Conservation (phyloP, 2,113 vertebrate species). For the Neogobius melanostomus region DNA sequence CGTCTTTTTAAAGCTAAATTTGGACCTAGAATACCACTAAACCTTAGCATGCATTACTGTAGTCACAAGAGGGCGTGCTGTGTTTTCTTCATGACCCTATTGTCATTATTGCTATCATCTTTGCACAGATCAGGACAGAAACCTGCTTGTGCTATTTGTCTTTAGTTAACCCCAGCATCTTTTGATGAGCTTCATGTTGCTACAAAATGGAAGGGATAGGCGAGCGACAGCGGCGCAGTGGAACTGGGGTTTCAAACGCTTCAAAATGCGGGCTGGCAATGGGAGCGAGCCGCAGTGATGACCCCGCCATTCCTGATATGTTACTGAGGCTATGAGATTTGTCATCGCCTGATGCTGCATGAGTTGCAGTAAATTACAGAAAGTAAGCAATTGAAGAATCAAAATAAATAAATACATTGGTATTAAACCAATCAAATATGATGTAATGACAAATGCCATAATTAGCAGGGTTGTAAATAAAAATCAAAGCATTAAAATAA, state of each 20-base stretch:
- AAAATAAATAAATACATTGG: conserved; percentile 9
- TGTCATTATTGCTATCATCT: conserved; percentile 70
- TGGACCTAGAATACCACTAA: conserved; percentile 45
- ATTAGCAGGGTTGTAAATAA: conserved; percentile 19
- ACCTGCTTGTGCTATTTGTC: conserved; percentile 22
- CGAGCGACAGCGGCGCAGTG: conserved; percentile 83
- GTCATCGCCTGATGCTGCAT: conserved; percentile 82
- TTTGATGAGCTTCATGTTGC: conserved; percentile 41
- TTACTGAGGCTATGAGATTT: conserved; percentile 91
- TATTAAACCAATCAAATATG: conserved; percentile 27
- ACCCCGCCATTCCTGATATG: conserved; percentile 88
- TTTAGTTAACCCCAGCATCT: conserved; percentile 22
- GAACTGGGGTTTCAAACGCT: conserved; percentile 82
- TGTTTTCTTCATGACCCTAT: conserved; percentile 56
- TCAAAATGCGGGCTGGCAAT: conserved; percentile 80
- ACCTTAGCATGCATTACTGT: conserved; percentile 56
- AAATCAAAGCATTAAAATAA: conserved; percentile 27
- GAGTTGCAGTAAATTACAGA: conserved; percentile 4
- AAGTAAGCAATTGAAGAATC: conserved; percentile 9
- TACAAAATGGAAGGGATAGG: conserved; percentile 92
- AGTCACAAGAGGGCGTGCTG: conserved; percentile 46
- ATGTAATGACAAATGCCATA: conserved; percentile 26
- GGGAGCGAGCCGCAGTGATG: conserved; percentile 84
- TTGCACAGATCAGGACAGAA: conserved; percentile 33
- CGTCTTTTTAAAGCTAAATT: conserved; percentile 37